phyloP scores from a whole-genome alignment of 2,113 vertebrate genomes.

The Melanostigma gelatinosum region DNA sequence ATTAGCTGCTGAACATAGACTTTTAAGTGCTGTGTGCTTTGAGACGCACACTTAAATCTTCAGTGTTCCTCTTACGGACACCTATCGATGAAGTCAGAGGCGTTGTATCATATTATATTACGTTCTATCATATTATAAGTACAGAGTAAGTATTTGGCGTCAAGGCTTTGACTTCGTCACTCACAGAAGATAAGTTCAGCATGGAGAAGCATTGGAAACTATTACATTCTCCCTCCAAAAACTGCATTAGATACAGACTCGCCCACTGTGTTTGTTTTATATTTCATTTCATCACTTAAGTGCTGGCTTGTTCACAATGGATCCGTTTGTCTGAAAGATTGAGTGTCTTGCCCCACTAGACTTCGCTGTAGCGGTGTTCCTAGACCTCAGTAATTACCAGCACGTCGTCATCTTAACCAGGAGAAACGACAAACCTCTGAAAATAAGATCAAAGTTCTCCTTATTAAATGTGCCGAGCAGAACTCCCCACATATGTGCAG shows the following conservation, averaged over 20 bases:
- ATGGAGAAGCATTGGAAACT: neutral
- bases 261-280: neutral
- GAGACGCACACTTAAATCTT: constrained; percentile 21
- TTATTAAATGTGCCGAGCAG: neutral
- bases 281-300: too few species aligned
- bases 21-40: constrained; percentile 23
- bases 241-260: neutral
- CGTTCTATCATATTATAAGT: neutral
- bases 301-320: neutral
- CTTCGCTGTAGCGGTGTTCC: neutral
- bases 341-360: neutral
- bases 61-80: constrained; percentile 23
- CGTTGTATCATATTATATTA: neutral
- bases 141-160: neutral
- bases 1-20: constrained; percentile 26
- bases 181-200: neutral
- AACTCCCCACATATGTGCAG: neutral
- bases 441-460: neutral
- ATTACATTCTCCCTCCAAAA: neutral
- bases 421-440: neutral
- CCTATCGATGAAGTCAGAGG: constrained; percentile 20
- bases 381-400: too few species aligned
- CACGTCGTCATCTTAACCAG: neutral
- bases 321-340: too few species aligned
- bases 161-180: neutral